phyloP scores from a whole-genome alignment of 2,113 vertebrate genomes.

The Fulica atra region DNA sequence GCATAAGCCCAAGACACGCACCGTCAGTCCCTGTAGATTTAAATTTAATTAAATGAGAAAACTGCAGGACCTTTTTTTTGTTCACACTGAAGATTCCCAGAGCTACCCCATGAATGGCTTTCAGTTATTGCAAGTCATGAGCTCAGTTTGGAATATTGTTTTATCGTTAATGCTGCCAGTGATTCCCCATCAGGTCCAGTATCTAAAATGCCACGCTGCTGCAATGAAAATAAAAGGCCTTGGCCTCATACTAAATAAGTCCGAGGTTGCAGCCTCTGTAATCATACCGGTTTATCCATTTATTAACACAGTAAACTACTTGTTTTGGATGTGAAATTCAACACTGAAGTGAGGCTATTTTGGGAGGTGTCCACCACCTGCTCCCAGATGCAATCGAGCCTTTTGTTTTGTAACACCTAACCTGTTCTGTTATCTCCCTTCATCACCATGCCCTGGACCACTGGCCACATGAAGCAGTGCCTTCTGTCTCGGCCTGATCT shows the following conservation, averaged over 20 bases:
- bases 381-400: not conserved
- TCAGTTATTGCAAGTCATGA: not conserved
- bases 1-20: not conserved
- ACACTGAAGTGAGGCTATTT: not conserved
- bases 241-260: rapidly evolving
- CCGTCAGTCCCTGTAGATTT: conserved; percentile 11
- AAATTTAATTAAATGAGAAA: conserved; percentile 60
- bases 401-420: rapidly evolving
- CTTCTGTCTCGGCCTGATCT: no score
- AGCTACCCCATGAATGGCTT: not conserved
- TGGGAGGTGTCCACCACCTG: not conserved
- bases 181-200: not conserved
- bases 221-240: not conserved
- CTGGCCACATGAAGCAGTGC: rapidly evolving
- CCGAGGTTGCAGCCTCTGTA: not conserved
- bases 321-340: not conserved
- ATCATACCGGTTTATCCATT: not conserved
- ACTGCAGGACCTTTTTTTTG: not conserved
- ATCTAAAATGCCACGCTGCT: not conserved
- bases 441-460: not conserved
- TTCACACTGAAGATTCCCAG: conserved; percentile 8
- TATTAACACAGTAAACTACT: not conserved
- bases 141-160: not conserved
- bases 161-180: not conserved
- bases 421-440: rapidly evolving